Conservation (phyloP, 2,113 vertebrate species). For the Chloebia gouldiae region DNA sequence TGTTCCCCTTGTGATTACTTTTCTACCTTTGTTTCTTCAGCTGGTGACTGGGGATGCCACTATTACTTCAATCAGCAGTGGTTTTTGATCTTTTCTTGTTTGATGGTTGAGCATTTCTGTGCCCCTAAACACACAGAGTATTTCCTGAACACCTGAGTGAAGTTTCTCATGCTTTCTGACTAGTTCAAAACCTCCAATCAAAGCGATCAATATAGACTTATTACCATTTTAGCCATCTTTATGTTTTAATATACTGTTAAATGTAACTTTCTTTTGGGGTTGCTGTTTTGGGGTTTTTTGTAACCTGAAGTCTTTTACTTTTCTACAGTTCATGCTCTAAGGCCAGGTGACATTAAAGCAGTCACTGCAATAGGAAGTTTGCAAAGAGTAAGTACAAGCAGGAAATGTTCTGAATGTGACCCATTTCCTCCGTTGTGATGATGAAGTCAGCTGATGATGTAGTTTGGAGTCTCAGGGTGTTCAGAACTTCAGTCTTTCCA, state of each 20-base stretch:
- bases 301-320: background rate
- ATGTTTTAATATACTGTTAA: background rate
- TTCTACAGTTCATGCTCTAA: constrained; percentile 73
- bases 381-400: constrained; percentile 64
- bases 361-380: constrained; percentile 68
- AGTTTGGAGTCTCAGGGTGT: background rate
- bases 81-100: background rate
- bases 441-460: background rate
- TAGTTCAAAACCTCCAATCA: background rate
- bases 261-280: background rate
- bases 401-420: background rate
- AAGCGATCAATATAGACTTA: background rate
- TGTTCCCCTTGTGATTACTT: background rate
- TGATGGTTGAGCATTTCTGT: background rate
- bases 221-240: background rate
- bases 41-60: background rate
- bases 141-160: background rate
- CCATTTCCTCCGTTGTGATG: background rate
- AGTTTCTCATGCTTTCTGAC: background rate
- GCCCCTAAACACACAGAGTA: background rate
- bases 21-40: background rate
- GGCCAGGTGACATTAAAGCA: constrained; percentile 71
- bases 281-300: background rate
- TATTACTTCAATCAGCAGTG: background rate
- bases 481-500: background rate